phyloP scores from a whole-genome alignment of 2,888 invertebrate genomes.

The Byasa hedistus region DNA sequence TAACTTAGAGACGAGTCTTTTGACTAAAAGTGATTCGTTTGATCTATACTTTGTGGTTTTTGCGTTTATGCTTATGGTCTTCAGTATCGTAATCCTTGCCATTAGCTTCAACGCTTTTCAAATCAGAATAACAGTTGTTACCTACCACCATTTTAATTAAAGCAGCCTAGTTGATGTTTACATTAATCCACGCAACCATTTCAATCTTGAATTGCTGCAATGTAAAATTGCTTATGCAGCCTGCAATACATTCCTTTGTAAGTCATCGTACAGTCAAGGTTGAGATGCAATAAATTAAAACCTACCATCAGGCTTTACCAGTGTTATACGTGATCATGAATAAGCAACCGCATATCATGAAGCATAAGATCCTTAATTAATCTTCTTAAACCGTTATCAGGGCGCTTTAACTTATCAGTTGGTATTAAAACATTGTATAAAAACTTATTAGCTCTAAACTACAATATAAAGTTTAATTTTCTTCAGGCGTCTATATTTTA shows the following conservation, averaged over 20 bases:
- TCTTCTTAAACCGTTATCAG: slow-evolving; percentile 21
- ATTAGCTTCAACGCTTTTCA: too few relatives aligned
- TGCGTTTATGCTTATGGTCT: too few relatives aligned
- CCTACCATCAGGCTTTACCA: neutral
- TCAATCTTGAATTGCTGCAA: neutral
- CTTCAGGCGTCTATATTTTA: neutral
- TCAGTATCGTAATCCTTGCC: too few relatives aligned
- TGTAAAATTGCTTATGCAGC: neutral
- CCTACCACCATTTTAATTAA: too few relatives aligned
- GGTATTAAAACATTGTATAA: neutral
- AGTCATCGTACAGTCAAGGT: neutral
- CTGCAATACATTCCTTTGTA: neutral
- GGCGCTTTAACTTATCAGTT: slow-evolving; percentile 22
- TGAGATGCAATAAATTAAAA: slow-evolving; percentile 4
- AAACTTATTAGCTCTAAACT: neutral
- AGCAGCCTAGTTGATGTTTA: too few relatives aligned
- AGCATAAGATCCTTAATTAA: slow-evolving; percentile 8
- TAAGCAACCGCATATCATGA: slow-evolving; percentile 3
- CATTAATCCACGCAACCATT: too few relatives aligned
- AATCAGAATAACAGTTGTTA: too few relatives aligned
- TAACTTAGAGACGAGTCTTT: too few relatives aligned
- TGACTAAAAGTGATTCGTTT: too few relatives aligned
- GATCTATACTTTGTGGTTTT: too few relatives aligned
- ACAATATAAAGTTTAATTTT: slow-evolving; percentile 1
- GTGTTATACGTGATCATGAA: slow-evolving; percentile 9